These are phyloP conservation scores for Achroia grisella DNA, from an alignment of 1,140 invertebrate species.

Conservation along the genomic window DNA sequence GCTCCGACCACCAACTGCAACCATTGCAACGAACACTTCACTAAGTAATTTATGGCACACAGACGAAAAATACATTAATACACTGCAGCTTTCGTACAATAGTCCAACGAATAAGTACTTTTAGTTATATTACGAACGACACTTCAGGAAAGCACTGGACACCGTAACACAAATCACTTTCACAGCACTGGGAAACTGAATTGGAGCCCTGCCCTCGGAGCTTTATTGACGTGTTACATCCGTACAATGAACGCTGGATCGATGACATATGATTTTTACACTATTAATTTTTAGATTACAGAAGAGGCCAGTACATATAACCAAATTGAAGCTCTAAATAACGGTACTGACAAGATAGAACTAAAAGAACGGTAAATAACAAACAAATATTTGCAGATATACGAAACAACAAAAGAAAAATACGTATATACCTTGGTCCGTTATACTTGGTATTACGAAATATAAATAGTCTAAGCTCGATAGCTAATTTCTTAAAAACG, in stretches of 20 bases:
- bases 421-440: constrained; percentile 66
- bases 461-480: constrained; percentile 57
- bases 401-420: constrained; percentile 55
- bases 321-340: constrained; percentile 31
- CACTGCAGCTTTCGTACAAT: neutral
- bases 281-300: constrained; percentile 14
- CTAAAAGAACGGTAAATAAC: constrained; percentile 62
- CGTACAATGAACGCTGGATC: constrained; percentile 57
- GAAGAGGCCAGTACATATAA: constrained; percentile 12
- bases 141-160: constrained; percentile 1
- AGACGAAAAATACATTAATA: neutral
- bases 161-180: constrained; percentile 40
- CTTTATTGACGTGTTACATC: constrained; percentile 72
- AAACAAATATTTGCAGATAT: constrained; percentile 52
- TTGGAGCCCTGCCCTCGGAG: constrained; percentile 60
- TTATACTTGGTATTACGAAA: constrained; percentile 46
- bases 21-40: constrained; percentile 31
- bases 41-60: constrained; percentile 1
- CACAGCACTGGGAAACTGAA: constrained; percentile 47
- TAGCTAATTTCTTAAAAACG: constrained; percentile 49
- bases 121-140: neutral
- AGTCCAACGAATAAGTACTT: neutral
- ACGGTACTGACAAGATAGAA: constrained; percentile 54
- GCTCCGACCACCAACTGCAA: constrained; percentile 68
- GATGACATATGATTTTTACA: constrained; percentile 40